phyloP scores from a whole-genome alignment of 2,113 vertebrate genomes.

The Callionymus lyra region DNA sequence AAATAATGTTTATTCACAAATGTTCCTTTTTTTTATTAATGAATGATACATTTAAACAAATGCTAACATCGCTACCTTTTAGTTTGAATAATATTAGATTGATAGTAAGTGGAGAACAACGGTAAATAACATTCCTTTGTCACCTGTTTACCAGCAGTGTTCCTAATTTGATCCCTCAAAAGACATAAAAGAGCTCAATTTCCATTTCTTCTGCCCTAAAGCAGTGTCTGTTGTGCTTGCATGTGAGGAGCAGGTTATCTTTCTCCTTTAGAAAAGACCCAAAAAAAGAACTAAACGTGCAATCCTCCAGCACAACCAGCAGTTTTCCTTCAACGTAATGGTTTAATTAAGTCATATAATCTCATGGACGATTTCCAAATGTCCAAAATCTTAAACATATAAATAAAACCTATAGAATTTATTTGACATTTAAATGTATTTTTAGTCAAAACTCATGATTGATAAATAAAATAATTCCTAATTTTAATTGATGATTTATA shows the following conservation, averaged over 20 bases:
- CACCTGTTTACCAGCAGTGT: slow-evolving; percentile 46
- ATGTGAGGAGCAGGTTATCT: slow-evolving; percentile 25
- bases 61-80: too few relatives aligned
- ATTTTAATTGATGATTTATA: too few relatives aligned
- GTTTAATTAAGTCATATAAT: too few relatives aligned
- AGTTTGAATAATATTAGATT: too few relatives aligned
- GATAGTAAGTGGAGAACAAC: background rate
- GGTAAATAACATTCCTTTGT: slow-evolving; percentile 34
- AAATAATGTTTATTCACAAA: background rate
- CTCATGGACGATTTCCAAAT: too few relatives aligned
- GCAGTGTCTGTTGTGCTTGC: slow-evolving; percentile 26
- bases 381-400: too few relatives aligned
- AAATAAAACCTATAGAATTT: too few relatives aligned
- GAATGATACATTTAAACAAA: too few relatives aligned
- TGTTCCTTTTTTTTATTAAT: too few relatives aligned
- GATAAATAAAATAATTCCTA: too few relatives aligned
- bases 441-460: too few relatives aligned
- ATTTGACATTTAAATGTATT: too few relatives aligned
- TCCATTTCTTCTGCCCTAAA: slow-evolving; percentile 29
- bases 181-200: slow-evolving; percentile 44
- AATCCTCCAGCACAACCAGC: slow-evolving; percentile 5
- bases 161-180: slow-evolving; percentile 29
- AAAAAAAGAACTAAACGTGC: background rate
- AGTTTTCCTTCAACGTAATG: slow-evolving; percentile 1
- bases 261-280: slow-evolving; percentile 23